Evolutionary conservation across 2,888 invertebrate species (phyloP).

Genomic region (Phyllotreta cruciferae): DNA sequence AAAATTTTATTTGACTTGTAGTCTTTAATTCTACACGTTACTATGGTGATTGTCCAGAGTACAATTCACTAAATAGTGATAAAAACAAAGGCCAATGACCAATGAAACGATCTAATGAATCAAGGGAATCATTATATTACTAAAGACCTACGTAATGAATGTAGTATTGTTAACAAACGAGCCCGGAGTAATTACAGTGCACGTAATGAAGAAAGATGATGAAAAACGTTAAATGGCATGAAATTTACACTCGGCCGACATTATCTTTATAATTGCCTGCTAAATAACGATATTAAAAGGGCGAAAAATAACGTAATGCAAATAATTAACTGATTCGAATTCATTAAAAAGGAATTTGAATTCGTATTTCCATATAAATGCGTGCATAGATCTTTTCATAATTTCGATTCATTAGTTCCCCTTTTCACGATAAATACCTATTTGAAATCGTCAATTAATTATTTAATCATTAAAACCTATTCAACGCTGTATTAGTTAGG

Average conservation of each 20-base stretch:
- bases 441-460: too few relatives aligned
- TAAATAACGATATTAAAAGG: slow-evolving; percentile 7
- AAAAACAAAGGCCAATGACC: slow-evolving; percentile 16
- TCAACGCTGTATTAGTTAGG: too few relatives aligned
- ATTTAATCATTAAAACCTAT: too few relatives aligned
- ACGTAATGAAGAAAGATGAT: slow-evolving; percentile 13
- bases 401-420: too few relatives aligned
- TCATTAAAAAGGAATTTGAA: too few relatives aligned
- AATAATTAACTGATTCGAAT: too few relatives aligned
- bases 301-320: not conserved
- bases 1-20: not conserved
- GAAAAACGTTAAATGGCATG: slow-evolving; percentile 11
- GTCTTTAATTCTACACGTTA: too few relatives aligned
- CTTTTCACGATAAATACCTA: too few relatives aligned
- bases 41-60: not conserved
- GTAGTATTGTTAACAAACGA: slow-evolving; percentile 16
- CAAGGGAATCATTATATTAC: slow-evolving; percentile 7
- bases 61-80: slow-evolving; percentile 3
- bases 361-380: too few relatives aligned
- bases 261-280: slow-evolving; percentile 9
- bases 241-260: slow-evolving; percentile 10
- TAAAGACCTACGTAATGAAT: slow-evolving; percentile 14
- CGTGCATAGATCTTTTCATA: too few relatives aligned
- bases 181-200: slow-evolving; percentile 8
- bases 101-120: slow-evolving; percentile 19